Conservation (phyloP, 2,888 invertebrate species). For the Lasioglossum figueresi region DNA sequence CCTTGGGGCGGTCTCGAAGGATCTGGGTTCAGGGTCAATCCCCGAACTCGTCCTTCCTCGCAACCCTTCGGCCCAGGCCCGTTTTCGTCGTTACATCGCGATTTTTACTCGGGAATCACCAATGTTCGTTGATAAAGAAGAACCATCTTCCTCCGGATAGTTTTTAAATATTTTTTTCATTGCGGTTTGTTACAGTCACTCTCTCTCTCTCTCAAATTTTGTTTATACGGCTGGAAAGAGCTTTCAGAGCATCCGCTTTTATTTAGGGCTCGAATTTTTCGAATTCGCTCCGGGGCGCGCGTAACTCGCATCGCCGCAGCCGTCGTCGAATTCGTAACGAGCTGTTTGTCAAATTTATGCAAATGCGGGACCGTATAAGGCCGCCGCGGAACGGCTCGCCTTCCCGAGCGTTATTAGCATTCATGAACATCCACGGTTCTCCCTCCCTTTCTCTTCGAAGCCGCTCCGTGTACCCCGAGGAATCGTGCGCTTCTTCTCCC, state of each 20-base stretch:
- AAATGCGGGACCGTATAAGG: conserved; percentile 68
- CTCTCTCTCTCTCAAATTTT: neutral
- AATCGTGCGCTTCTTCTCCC: neutral
- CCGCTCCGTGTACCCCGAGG: neutral
- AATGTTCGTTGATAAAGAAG: neutral
- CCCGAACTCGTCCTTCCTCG: conserved; percentile 36
- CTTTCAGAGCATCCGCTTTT: neutral
- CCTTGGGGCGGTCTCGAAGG: conserved; percentile 52
- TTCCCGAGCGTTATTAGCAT: conserved; percentile 74
- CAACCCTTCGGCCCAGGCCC: conserved; percentile 31
- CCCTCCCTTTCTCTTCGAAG: neutral
- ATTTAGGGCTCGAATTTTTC: neutral
- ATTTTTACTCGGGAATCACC: neutral
- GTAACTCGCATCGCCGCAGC: conserved; percentile 24
- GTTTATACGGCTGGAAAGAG: neutral
- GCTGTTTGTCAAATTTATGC: conserved; percentile 79
- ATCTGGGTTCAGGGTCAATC: conserved; percentile 59
- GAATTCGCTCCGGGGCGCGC: conserved; percentile 8
- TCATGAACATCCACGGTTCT: conserved; percentile 67
- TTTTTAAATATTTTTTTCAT: too few relatives aligned
- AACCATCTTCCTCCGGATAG: neutral
- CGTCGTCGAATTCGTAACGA: conserved; percentile 70
- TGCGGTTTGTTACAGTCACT: neutral
- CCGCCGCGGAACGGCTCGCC: conserved; percentile 59
- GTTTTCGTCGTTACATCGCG: conserved; percentile 32